These are phyloP conservation scores for Engystomops pustulosus DNA, from an alignment of 2,113 vertebrate species.

Conservation along the genomic window DNA sequence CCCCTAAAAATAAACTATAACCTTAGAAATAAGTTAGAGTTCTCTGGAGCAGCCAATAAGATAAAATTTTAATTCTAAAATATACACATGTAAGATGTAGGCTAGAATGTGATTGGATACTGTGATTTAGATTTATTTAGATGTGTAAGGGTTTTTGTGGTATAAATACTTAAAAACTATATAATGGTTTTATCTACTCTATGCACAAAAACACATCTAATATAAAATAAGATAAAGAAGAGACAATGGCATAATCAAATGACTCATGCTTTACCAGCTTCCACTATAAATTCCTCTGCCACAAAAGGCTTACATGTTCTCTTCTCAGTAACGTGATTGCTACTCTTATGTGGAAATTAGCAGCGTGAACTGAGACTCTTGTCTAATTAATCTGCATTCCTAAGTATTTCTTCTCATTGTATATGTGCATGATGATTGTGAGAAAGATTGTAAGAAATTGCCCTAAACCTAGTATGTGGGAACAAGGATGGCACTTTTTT, in stretches of 20 bases:
- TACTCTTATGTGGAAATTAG: conserved; percentile 4
- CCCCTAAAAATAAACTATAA: too few relatives aligned
- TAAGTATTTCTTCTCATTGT: neutral
- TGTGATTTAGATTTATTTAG: neutral
- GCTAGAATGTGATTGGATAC: neutral
- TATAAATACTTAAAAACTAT: too few relatives aligned
- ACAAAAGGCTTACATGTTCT: neutral
- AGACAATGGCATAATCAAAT: neutral
- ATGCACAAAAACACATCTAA: too few relatives aligned
- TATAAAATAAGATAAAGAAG: neutral
- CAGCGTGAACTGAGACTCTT: neutral
- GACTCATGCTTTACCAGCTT: conserved; percentile 5
- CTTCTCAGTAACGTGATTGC: conserved; percentile 18
- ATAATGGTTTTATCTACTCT: too few relatives aligned
- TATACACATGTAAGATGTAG: neutral
- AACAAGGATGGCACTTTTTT: neutral
- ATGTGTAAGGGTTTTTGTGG: too few relatives aligned
- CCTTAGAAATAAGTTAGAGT: neutral
- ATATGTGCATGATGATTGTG: neutral
- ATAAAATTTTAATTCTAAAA: neutral
- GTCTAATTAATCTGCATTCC: neutral
- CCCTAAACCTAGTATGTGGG: neutral
- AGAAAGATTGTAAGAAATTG: neutral
- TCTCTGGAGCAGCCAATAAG: neutral
- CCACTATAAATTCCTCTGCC: neutral